Conservation (phyloP, 2,888 invertebrate genomes). For the Noctuana brunneofusca region DNA sequence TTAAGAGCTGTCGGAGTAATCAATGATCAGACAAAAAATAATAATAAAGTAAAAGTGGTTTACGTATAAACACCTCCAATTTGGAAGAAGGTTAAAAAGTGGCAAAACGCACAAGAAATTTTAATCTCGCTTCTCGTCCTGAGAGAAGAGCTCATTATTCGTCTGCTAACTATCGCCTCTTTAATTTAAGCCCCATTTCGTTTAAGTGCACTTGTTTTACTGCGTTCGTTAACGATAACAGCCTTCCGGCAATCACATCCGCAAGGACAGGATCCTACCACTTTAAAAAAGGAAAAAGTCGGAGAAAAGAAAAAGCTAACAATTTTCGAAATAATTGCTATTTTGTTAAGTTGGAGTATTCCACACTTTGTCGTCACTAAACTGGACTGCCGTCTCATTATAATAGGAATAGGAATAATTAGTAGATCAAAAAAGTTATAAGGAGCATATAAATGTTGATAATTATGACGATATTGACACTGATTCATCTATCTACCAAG, state of each 20-base stretch:
- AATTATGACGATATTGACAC: too few relatives aligned
- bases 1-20: too few relatives aligned
- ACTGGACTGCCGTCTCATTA: too few relatives aligned
- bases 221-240: slow-evolving; percentile 47
- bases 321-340: not conserved
- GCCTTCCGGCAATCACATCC: slow-evolving; percentile 39
- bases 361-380: too few relatives aligned
- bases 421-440: too few relatives aligned
- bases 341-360: slow-evolving; percentile 7
- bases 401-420: too few relatives aligned
- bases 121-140: slow-evolving; percentile 36
- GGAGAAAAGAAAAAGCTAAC: not conserved
- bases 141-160: slow-evolving; percentile 40
- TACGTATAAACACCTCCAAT: too few relatives aligned
- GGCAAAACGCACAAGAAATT: slow-evolving; percentile 8
- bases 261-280: slow-evolving; percentile 6
- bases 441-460: too few relatives aligned
- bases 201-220: slow-evolving; percentile 54
- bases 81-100: not conserved
- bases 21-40: too few relatives aligned
- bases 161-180: slow-evolving; percentile 43
- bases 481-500: too few relatives aligned
- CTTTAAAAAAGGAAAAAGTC: not conserved
- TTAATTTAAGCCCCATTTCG: slow-evolving; percentile 50
- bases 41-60: too few relatives aligned